These are phyloP conservation scores for Chrysomallon squamiferum DNA, from an alignment of 1,140 invertebrate genomes.

Conservation along the genomic window DNA sequence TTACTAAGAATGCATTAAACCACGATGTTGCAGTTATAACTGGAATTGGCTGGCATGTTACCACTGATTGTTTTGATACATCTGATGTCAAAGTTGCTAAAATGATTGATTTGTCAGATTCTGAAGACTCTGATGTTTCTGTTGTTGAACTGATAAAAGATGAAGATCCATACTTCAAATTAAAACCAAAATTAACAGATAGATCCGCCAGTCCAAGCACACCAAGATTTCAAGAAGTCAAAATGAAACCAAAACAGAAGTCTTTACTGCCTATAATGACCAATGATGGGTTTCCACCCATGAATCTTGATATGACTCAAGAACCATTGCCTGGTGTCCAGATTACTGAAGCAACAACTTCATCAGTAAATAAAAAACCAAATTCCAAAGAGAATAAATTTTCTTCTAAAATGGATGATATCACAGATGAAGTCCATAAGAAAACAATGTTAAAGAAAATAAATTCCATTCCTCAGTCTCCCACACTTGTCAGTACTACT, in stretches of 20 bases:
- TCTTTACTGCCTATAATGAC: constrained; percentile 24
- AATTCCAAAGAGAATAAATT: constrained; percentile 5
- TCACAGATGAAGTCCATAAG: constrained; percentile 19
- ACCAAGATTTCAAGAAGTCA: constrained; percentile 21
- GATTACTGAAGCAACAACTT: not conserved
- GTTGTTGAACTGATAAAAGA: constrained; percentile 15
- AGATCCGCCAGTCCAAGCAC: constrained; percentile 20
- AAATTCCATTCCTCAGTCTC: constrained; percentile 50
- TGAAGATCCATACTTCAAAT: constrained; percentile 16
- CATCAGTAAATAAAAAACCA: constrained; percentile 6
- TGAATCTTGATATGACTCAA: constrained; percentile 53
- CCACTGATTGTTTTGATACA: constrained; percentile 46
- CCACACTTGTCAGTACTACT: constrained; percentile 34
- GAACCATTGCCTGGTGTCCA: not conserved
- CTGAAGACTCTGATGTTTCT: constrained; percentile 27
- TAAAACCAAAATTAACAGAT: constrained; percentile 27
- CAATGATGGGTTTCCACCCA: constrained; percentile 48
- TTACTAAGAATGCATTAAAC: constrained; percentile 33
- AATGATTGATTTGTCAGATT: constrained; percentile 30
- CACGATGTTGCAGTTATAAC: constrained; percentile 49
- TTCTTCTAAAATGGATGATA: not conserved
- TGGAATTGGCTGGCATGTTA: constrained; percentile 58
- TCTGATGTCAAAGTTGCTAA: constrained; percentile 41
- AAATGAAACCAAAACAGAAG: not conserved
- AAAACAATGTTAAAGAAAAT: constrained; percentile 34